Evolutionary conservation across 1,140 invertebrate species (phyloP), one percentile per base, ranked within the genome.

Genomic region (Trichonephila clavipes): DNA sequence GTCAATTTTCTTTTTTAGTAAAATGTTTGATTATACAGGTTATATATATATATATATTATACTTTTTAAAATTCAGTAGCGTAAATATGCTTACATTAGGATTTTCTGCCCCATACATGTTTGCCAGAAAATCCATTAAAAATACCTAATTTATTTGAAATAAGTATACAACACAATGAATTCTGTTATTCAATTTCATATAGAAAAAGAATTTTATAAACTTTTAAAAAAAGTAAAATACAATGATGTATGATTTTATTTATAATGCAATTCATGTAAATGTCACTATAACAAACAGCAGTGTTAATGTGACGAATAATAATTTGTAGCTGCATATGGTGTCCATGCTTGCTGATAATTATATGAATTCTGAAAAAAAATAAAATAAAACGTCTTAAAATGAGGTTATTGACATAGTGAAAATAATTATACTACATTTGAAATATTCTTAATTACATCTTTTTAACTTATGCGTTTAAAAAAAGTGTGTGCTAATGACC

Each of bases 271-370:
- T n/a, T 40, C 21, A 40, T 66, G 24, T 24, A 64, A 87, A 34
- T 66, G 62, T 62, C 18, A 24, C 64, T 69, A 69, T 24, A 69
- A 21, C n/a, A 69, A n/a, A 21, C 64, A 69, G 34, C 16, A 58
- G 28, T 24, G 24, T 94, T 85, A 94, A 28, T 94, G 94, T 28
- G 94, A 88, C 58, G 88, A 87, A 83, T 94, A 94, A 88, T 91
- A 94, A 69, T 87, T 92, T 87, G 90, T 59, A 62, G 94, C 81
- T 66, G 88, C 77, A 87, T 94, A 94, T 16, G 64, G 66, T 21
- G 86, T 28, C 94, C 94, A 94, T 21, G 88, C 58, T 44, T 92
- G 89, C 64, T 94, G 89, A 24, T 94, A 91, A 88, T 93, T 93
- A 51, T 94, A 91, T 10, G 94, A 87, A 88, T 87, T 91, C 89